Evolutionary conservation across 2,113 vertebrate genomes (phyloP).

Genomic region (Ornithorhynchus anatinus): DNA sequence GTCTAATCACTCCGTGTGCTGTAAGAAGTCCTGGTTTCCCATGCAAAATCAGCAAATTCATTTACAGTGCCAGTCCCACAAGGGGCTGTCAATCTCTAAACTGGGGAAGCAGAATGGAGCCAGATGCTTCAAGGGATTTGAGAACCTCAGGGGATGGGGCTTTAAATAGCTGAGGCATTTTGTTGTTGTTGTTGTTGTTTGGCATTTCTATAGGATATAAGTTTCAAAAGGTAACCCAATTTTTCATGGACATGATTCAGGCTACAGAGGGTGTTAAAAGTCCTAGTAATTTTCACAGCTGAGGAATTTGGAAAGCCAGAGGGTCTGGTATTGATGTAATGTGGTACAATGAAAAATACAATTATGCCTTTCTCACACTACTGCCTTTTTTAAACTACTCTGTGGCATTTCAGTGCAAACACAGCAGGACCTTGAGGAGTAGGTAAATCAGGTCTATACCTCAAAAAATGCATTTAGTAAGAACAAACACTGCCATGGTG

Average conservation of each 20-base stretch:
- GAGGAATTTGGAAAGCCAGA: slow-evolving; percentile 18
- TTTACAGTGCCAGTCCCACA: too few species aligned
- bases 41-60: too few species aligned
- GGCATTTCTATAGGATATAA: not conserved
- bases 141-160: not conserved
- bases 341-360: not conserved
- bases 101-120: not conserved
- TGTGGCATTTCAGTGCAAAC: not conserved
- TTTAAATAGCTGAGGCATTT: not conserved
- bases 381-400: slow-evolving; percentile 2
- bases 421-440: not conserved
- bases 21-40: too few species aligned
- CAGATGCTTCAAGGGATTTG: not conserved
- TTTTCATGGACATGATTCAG: not conserved
- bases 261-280: not conserved
- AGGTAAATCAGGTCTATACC: not conserved
- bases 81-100: too few species aligned
- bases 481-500: not conserved
- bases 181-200: too few species aligned
- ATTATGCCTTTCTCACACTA: not conserved
- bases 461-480: not conserved
- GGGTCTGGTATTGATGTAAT: slow-evolving; percentile 6
- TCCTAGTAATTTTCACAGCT: not conserved
- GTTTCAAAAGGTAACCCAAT: not conserved
- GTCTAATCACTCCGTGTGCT: too few species aligned